These are phyloP conservation scores for Drosophila subsilvestris DNA, from an alignment of 2,888 invertebrate species.

Conservation along the genomic window DNA sequence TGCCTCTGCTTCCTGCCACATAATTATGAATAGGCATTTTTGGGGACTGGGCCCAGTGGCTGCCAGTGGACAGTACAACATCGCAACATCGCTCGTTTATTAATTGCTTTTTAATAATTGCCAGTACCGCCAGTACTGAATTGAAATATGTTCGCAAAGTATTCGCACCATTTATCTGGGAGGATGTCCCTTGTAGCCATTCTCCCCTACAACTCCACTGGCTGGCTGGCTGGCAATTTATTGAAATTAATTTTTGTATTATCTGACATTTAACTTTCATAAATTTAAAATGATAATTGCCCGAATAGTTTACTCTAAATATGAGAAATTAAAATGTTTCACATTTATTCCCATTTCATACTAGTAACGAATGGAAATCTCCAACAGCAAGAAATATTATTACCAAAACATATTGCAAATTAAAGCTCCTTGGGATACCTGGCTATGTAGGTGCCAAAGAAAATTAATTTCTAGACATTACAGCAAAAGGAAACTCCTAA, in stretches of 20 bases:
- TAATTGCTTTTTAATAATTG: constrained; percentile 79
- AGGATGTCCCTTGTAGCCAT: no score
- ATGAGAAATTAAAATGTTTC: not conserved
- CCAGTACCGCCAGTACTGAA: constrained; percentile 31
- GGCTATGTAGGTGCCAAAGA: no score
- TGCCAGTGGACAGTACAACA: constrained; percentile 41
- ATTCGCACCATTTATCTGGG: constrained; percentile 50
- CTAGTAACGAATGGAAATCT: no score
- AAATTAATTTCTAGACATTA: no score
- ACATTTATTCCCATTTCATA: constrained; percentile 19
- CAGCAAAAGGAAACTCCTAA: no score
- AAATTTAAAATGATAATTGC: constrained; percentile 52
- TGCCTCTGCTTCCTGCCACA: constrained; percentile 34
- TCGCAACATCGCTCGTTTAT: constrained; percentile 61
- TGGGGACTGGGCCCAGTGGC: not conserved
- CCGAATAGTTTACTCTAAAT: not conserved
- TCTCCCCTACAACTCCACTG: constrained; percentile 1
- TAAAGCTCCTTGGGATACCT: no score
- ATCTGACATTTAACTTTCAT: constrained; percentile 46
- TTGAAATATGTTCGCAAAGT: constrained; percentile 48
- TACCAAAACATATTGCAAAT: no score
- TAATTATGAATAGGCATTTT: constrained; percentile 73
- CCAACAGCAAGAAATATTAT: no score
- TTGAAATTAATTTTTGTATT: constrained; percentile 73
- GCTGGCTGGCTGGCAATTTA: constrained; percentile 54